Base-by-base conservation (phyloP, 2,888 invertebrate species). In the Myopa testacea region DNA sequence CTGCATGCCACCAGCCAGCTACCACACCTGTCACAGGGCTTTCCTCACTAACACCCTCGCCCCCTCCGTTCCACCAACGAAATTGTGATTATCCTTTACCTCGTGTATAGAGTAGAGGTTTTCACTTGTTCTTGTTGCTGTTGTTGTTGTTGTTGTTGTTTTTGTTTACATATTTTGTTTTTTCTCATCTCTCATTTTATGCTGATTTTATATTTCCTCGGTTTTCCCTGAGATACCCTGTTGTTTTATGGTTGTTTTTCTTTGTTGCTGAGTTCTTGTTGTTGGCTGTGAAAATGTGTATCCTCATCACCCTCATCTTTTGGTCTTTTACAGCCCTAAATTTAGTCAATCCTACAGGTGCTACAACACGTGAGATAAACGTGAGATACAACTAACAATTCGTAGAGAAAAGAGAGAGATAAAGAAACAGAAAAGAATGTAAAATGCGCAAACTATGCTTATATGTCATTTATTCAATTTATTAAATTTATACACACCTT, bases 181-280 rank as follows among this genome's bases (percentile, higher is more conserved):
- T 63, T 26, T 65, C 34, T 3, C 14, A 3, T 26, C 37, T 34
- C 34, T 37, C 10, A 8, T 38, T 62, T 62, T 34, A 62, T 16
- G 62, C n/a, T 62, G 26, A 62, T 62, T 26, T 62, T 62, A 62
- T 62, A 19, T 62, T 62, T 62, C 26, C 8, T n/a, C 26, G 62
- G 34, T 26, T 26, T 62, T 62, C 19, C 34, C n/a, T 62, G 37
- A 26, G 12, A 37, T 65, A 65, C 37, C 34, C 34, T 26, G 5
- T 19, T n/a, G 5, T 37, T 4, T 65, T 16, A 12, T 65, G 34
- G 34, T 65, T 37, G 65, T 34, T 37, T 5, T 65, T 37, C 4
- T 0, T 16, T 6, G 7, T 37, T 37, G 34, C 38, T 65, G 8
- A 6, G 4, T 10, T 37, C 1, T 65, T 6, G 10, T 37, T 6